Percentiles rank a stretch among this genome's conserved stretches.
These are phyloP conservation scores for Drosophila maculinotata DNA, from an alignment of 2,888 invertebrate species.

Conservation along the genomic window DNA sequence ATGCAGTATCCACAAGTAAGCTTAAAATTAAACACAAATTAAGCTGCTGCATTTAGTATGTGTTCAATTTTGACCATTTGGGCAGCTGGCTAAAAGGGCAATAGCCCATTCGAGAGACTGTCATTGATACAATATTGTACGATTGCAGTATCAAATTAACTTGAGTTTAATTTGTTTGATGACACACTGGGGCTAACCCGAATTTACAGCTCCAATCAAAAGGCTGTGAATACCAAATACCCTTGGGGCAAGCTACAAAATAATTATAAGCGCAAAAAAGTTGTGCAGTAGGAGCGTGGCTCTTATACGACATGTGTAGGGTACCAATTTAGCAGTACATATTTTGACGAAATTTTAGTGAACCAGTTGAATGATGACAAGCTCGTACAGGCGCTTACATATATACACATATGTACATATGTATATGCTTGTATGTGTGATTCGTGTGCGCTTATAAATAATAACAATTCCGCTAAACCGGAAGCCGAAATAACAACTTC, in stretches of 20 bases:
- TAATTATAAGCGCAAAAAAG: too few species aligned
- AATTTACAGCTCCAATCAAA: neutral
- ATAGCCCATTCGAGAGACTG: slow-evolving; percentile 20
- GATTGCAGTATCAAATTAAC: slow-evolving; percentile 4
- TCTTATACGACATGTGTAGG: neutral
- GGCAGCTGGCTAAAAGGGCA: slow-evolving; percentile 35
- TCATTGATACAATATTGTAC: neutral
- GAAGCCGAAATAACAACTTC: slow-evolving; percentile 81
- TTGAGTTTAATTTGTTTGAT: slow-evolving; percentile 24
- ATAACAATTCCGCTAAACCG: slow-evolving; percentile 78
- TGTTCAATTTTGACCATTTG: slow-evolving; percentile 38
- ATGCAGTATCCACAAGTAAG: slow-evolving; percentile 34
- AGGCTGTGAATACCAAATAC: neutral
- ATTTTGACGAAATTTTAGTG: slow-evolving; percentile 23
- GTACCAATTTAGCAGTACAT: slow-evolving; percentile 31
- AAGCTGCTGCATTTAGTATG: too few species aligned
- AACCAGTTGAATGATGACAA: slow-evolving; percentile 19
- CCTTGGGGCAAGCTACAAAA: neutral
- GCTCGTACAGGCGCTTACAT: neutral
- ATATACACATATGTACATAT: neutral
- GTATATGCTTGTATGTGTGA: slow-evolving; percentile 10
- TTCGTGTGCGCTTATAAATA: slow-evolving; percentile 68
- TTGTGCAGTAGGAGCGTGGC: too few species aligned
- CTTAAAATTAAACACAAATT: slow-evolving; percentile 55
- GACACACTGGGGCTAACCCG: slow-evolving; percentile 1